phyloP scores from a whole-genome alignment of 2,113 vertebrate genomes.

The Leuciscus idus region DNA sequence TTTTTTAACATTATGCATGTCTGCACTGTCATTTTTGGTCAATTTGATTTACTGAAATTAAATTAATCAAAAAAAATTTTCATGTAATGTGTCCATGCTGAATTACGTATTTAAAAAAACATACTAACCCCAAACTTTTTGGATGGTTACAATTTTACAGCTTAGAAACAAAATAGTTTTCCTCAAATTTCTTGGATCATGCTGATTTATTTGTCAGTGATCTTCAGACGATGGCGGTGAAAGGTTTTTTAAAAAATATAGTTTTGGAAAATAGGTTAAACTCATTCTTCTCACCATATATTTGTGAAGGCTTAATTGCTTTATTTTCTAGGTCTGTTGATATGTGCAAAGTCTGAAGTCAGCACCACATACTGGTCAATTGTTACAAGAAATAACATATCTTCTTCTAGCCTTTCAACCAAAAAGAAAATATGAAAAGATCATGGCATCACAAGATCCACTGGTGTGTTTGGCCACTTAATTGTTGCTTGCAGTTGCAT shows the following conservation, averaged over 20 bases:
- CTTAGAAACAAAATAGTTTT: too few species aligned
- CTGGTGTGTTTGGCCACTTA: not conserved
- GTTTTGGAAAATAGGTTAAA: not conserved
- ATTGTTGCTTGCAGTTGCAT: not conserved
- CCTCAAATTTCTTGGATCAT: not conserved
- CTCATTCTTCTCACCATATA: not conserved
- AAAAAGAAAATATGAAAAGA: not conserved
- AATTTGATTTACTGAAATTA: too few species aligned
- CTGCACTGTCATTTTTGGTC: too few species aligned
- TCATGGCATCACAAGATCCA: not conserved
- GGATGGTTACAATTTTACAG: too few species aligned
- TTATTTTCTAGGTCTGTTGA: not conserved
- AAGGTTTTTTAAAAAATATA: too few species aligned
- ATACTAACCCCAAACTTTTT: too few species aligned
- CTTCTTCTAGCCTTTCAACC: not conserved
- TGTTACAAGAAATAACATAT: not conserved
- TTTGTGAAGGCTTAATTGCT: not conserved
- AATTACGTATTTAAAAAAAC: too few species aligned
- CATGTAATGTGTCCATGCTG: too few species aligned
- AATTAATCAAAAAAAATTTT: too few species aligned
- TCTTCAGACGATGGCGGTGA: too few species aligned
- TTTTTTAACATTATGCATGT: too few species aligned
- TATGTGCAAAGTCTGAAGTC: not conserved
- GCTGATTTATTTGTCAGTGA: not conserved
- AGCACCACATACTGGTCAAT: not conserved